These are phyloP conservation scores for Hypomesus transpacificus DNA, from an alignment of 2,113 vertebrate species.

Conservation along the genomic window DNA sequence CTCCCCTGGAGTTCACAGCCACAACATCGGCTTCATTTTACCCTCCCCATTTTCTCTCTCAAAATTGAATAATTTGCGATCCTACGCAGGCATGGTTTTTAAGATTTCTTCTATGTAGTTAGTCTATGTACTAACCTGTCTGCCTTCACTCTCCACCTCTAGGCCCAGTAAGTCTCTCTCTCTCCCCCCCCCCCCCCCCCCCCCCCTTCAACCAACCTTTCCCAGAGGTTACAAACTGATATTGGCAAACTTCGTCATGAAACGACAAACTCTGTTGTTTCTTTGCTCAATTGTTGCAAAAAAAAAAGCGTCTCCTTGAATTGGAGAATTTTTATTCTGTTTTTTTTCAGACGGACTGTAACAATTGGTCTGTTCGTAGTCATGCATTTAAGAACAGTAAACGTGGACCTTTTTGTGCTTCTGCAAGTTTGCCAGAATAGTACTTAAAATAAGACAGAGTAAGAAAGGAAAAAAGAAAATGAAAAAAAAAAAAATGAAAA, in stretches of 20 bases:
- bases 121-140: not conserved
- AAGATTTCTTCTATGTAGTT: no score
- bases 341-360: not conserved
- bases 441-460: not conserved
- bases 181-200: slow-evolving; percentile 9
- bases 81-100: no score
- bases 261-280: no score
- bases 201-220: not conserved
- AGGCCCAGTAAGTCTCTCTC: slow-evolving; percentile 48
- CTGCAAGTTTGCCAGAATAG: not conserved
- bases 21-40: not conserved
- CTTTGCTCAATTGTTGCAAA: not conserved
- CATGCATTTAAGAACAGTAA: no score
- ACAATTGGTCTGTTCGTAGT: not conserved
- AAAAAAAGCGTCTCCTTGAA: not conserved
- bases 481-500: not conserved
- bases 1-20: not conserved
- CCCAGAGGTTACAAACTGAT: not conserved
- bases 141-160: no score
- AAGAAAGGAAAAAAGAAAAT: not conserved
- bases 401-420: not conserved
- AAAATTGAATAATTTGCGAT: not conserved
- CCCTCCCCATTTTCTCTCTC: slow-evolving; percentile 9
- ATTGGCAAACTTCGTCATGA: not conserved
- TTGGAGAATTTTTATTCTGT: not conserved